These are phyloP conservation scores for Epizoanthus stellaris DNA, from an alignment of 92 coral and sea anemone species.

Conservation along the genomic window DNA sequence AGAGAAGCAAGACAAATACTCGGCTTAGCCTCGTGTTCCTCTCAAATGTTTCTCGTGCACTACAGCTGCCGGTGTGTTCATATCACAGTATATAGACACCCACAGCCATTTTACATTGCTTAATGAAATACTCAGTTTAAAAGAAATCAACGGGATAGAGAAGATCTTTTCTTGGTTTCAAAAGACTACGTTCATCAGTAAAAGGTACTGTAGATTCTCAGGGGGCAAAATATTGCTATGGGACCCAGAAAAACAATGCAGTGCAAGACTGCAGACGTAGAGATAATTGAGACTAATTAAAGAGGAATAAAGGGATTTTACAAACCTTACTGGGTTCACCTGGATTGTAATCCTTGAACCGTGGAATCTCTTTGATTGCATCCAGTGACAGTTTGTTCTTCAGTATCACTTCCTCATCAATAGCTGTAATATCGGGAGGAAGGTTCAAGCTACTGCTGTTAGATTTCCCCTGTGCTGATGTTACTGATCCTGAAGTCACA, in stretches of 20 bases:
- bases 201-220: not conserved
- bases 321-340: conserved; percentile 91
- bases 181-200: too few species aligned
- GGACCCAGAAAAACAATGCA: too few species aligned
- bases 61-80: too few species aligned
- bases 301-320: not conserved
- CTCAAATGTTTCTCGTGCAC: too few species aligned
- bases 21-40: too few species aligned
- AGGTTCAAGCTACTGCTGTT: conserved; percentile 22
- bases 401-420: conserved; percentile 77
- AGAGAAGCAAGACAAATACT: too few species aligned
- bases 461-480: not conserved
- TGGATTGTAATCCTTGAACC: conserved; percentile 74
- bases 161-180: too few species aligned
- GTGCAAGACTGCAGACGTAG: too few species aligned
- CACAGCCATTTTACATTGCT: too few species aligned
- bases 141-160: too few species aligned
- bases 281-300: not conserved
- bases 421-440: conserved; percentile 49
- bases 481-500: not conserved
- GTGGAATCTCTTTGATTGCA: conserved; percentile 77
- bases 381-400: conserved; percentile 79
- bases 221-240: not conserved
- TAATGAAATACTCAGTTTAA: too few species aligned
- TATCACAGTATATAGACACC: too few species aligned